These are phyloP conservation scores for Lottia gigantea DNA, from an alignment of 2,888 invertebrate species.

Conservation along the genomic window DNA sequence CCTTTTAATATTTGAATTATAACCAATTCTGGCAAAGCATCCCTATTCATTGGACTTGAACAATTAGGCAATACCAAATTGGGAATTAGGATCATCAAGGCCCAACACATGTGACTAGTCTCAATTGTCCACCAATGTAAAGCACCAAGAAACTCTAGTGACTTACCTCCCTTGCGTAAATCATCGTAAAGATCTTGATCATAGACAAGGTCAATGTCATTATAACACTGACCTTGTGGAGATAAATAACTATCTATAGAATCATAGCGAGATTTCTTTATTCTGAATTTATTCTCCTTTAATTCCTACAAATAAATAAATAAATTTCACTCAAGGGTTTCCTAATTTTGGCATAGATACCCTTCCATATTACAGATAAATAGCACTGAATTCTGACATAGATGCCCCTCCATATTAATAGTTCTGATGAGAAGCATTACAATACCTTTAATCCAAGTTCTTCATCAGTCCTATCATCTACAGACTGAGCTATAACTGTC, in stretches of 20 bases:
- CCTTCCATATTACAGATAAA: no score
- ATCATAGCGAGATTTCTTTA: conserved; percentile 91
- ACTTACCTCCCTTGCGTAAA: conserved; percentile 79
- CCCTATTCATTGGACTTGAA: no score
- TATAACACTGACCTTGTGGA: conserved; percentile 87
- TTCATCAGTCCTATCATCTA: conserved; percentile 93
- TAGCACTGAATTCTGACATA: no score
- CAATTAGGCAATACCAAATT: no score
- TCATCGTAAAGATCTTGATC: conserved; percentile 86
- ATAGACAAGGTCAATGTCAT: conserved; percentile 91
- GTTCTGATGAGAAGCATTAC: no score
- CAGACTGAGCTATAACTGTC: conserved; percentile 95
- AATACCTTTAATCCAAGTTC: conserved; percentile 81
- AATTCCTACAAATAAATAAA: conserved; percentile 69
- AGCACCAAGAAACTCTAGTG: neutral
- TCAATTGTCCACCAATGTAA: no score
- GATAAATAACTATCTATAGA: conserved; percentile 97
- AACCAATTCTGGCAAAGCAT: no score
- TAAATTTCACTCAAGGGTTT: no score
- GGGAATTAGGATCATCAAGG: no score
- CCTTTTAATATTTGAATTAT: no score
- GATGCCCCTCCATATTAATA: no score
- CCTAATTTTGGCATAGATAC: neutral
- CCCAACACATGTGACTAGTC: no score
- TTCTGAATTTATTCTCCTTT: conserved; percentile 60